phyloP scores from a whole-genome alignment of 2,113 vertebrate genomes.

The Sinosuthora webbiana region DNA sequence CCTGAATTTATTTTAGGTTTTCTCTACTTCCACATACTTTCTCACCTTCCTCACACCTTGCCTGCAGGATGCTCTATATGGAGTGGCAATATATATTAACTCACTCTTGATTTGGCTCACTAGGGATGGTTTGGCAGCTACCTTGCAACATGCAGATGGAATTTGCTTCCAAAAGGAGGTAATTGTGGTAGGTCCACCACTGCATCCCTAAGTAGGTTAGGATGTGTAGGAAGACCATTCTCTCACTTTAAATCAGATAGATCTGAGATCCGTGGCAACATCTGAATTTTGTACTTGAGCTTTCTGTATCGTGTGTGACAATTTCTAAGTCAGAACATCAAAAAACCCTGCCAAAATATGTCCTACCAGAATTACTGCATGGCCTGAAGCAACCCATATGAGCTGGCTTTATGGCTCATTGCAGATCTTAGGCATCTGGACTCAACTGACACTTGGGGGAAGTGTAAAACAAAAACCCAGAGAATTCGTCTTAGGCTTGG shows the following conservation, averaged over 20 bases:
- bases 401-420: background rate
- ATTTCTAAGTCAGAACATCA: background rate
- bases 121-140: background rate
- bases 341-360: background rate
- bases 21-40: background rate
- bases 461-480: background rate
- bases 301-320: background rate
- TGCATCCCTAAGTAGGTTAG: background rate
- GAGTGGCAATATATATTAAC: background rate
- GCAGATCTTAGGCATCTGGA: background rate
- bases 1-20: background rate
- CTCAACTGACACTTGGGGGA: background rate
- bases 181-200: background rate
- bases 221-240: background rate
- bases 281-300: background rate
- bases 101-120: background rate
- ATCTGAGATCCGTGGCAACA: background rate
- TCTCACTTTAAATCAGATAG: background rate
- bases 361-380: background rate
- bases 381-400: background rate
- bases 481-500: background rate
- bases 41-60: background rate
- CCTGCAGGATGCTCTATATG: background rate
- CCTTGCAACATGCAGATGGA: background rate
- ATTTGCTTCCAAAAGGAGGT: background rate